Conservation (phyloP, 2,888 invertebrate genomes). For the Tenthredo notha region DNA sequence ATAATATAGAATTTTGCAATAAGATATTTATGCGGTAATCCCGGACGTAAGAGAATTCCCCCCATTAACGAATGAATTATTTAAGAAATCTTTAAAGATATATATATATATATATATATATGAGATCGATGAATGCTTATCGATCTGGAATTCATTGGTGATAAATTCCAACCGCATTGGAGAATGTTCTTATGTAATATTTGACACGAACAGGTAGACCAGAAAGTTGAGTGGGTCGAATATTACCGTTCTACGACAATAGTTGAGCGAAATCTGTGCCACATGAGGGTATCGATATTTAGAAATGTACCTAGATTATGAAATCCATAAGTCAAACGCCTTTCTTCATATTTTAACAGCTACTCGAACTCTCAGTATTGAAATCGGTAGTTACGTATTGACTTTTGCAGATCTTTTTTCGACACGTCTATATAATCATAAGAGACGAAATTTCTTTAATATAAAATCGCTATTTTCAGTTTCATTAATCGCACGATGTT, state of each 20-base stretch:
- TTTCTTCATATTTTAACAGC: background rate
- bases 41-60: background rate
- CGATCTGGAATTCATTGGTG: background rate
- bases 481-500: background rate
- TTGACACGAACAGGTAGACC: background rate
- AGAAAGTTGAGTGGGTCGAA: background rate
- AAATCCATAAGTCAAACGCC: background rate
- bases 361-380: background rate
- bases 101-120: no score
- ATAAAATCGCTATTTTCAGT: background rate
- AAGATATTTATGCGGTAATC: background rate
- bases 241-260: background rate
- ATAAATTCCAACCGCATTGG: background rate
- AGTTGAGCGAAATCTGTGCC: background rate
- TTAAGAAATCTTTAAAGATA: no score
- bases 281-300: background rate
- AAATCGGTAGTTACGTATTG: background rate
- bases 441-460: background rate
- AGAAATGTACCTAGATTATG: constrained; percentile 29
- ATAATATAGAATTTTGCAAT: background rate
- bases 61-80: no score
- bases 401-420: background rate
- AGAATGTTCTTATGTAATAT: constrained; percentile 18
- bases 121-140: constrained; percentile 15
- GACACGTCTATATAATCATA: background rate